A percentile compares a stretch with the other conserved stretches of the same genome.
phyloP scores from a whole-genome alignment of 2,888 invertebrate species.

The Agrochola macilenta region DNA sequence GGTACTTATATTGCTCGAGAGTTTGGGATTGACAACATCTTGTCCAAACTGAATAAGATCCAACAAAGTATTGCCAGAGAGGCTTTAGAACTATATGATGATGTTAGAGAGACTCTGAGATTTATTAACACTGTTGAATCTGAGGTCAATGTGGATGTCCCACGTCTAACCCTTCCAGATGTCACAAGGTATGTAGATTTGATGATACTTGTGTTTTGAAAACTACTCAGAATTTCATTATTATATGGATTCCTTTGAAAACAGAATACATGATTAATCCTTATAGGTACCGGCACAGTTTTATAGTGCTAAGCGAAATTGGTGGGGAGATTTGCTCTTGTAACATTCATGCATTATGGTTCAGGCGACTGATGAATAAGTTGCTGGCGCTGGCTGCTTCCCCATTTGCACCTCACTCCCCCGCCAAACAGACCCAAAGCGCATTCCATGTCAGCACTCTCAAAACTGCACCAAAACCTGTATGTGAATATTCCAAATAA shows the following conservation, averaged over 20 bases:
- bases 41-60: constrained; percentile 82
- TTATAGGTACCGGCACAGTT: not conserved
- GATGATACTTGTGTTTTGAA: not conserved
- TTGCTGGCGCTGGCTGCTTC: too few relatives aligned
- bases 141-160: constrained; percentile 78
- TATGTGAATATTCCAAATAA: not conserved
- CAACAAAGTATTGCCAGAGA: constrained; percentile 82
- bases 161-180: constrained; percentile 84
- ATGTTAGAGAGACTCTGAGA: constrained; percentile 84
- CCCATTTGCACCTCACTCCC: too few relatives aligned
- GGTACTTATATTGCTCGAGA: constrained; percentile 89
- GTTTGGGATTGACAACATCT: constrained; percentile 83
- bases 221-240: not conserved
- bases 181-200: constrained; percentile 76
- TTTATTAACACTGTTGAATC: constrained; percentile 85
- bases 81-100: constrained; percentile 82
- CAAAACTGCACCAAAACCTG: too few relatives aligned
- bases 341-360: too few relatives aligned
- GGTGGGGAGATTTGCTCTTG: too few relatives aligned
- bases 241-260: not conserved
- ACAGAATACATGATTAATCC: not conserved
- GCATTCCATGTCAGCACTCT: too few relatives aligned
- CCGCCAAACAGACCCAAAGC: too few relatives aligned
- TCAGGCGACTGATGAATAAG: too few relatives aligned
- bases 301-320: too few relatives aligned